Percentiles rank a stretch among this genome's conserved stretches.
phyloP scores from a whole-genome alignment of 2,113 vertebrate species.

The Cryptomyrus ogoouensis region DNA sequence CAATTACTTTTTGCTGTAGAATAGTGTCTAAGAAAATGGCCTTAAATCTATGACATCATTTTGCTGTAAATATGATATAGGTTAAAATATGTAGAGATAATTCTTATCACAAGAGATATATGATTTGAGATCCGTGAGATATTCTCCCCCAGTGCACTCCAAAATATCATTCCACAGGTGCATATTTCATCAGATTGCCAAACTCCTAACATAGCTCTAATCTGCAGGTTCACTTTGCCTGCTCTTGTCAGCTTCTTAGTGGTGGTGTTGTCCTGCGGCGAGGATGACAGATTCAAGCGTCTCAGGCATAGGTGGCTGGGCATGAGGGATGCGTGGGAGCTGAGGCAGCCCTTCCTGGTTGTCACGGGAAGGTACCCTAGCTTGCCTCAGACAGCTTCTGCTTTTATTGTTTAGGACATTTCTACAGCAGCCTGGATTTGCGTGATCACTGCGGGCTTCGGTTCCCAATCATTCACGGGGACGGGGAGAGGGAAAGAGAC shows the following conservation, averaged over 20 bases:
- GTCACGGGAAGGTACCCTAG: not conserved
- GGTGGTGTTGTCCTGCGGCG: not conserved
- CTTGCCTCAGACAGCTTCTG: not conserved
- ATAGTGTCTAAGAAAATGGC: conserved; percentile 29
- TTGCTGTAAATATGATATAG: conserved; percentile 43
- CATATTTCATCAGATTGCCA: conserved; percentile 14
- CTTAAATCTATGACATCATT: conserved; percentile 28
- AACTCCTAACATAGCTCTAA: not conserved
- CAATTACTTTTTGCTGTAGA: conserved; percentile 42
- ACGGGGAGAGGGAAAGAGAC: not conserved
- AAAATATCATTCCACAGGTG: conserved; percentile 4
- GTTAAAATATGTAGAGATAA: conserved; percentile 35
- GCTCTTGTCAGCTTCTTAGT: not conserved
- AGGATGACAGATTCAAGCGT: not conserved
- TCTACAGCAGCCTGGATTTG: conserved; percentile 20
- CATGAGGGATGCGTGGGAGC: conserved; percentile 7
- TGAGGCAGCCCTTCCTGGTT: not conserved
- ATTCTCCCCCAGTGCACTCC: conserved; percentile 34
- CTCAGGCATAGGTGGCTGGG: not conserved
- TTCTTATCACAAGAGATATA: conserved; percentile 48
- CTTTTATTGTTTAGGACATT: conserved; percentile 14
- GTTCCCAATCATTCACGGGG: not conserved
- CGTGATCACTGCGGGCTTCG: not conserved
- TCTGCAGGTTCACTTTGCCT: not conserved
- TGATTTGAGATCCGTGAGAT: conserved; percentile 35